Percentiles rank a stretch among this genome's conserved stretches.
These are phyloP conservation scores for Lucilia cuprina DNA, from an alignment of 1,140 invertebrate species.

Conservation along the genomic window DNA sequence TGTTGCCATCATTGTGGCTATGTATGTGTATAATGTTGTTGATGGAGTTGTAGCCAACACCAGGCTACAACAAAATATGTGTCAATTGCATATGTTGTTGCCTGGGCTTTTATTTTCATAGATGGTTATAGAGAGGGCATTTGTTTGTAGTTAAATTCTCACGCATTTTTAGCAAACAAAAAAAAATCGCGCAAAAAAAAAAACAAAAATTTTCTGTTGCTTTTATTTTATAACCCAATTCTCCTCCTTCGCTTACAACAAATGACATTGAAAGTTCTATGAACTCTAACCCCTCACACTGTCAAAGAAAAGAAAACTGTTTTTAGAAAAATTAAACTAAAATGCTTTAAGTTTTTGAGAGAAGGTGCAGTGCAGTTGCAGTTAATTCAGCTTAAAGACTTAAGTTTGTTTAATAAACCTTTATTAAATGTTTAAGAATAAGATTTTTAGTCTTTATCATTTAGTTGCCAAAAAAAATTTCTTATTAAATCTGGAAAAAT, in stretches of 20 bases:
- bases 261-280: slow-evolving; percentile 17
- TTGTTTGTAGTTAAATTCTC: background rate
- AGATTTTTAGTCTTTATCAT: too few relatives aligned
- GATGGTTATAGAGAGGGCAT: background rate
- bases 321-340: too few relatives aligned
- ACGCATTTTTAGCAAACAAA: slow-evolving; percentile 4
- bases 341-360: too few relatives aligned
- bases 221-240: background rate
- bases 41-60: background rate
- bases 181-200: background rate
- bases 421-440: too few relatives aligned
- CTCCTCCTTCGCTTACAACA: background rate
- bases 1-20: too few relatives aligned
- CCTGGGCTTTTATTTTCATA: background rate
- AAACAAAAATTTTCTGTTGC: background rate
- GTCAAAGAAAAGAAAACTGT: too few relatives aligned
- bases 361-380: too few relatives aligned
- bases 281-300: background rate
- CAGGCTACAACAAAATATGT: background rate
- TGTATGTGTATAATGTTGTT: background rate
- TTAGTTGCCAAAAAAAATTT: too few relatives aligned
- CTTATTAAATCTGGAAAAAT: too few relatives aligned
- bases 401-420: too few relatives aligned
- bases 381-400: too few relatives aligned
- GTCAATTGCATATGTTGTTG: slow-evolving; percentile 21